phyloP scores from a whole-genome alignment of 2,797 vertebrate genomes.

The Synanceia verrucosa region DNA sequence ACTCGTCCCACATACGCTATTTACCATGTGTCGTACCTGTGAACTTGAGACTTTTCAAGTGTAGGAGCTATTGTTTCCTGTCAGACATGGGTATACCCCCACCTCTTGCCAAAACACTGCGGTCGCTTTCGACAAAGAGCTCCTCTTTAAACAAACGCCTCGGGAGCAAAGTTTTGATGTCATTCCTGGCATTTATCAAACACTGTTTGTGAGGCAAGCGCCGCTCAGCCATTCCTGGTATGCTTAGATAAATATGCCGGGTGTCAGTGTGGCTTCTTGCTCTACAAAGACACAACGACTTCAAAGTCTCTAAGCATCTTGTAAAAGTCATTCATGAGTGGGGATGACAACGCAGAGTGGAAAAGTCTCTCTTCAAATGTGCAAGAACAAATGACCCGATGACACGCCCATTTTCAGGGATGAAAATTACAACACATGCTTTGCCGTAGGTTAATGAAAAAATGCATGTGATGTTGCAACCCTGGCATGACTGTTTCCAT shows the following conservation, averaged over 20 bases:
- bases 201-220: conserved; percentile 14
- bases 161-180: conserved; percentile 54
- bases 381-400: conserved; percentile 5
- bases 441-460: conserved; percentile 4
- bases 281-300: conserved; percentile 48
- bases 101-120: conserved; percentile 44
- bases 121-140: conserved; percentile 32
- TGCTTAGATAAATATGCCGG: conserved; percentile 52
- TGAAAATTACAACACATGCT: conserved; percentile 25
- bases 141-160: conserved; percentile 61
- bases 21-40: conserved; percentile 66
- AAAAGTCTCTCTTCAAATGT: conserved; percentile 11
- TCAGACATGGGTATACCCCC: conserved; percentile 27
- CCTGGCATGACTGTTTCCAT: conserved; percentile 9
- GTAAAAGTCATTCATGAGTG: conserved; percentile 5
- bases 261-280: conserved; percentile 50
- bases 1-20: conserved; percentile 60
- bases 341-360: not conserved
- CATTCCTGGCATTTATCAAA: conserved; percentile 57
- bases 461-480: conserved; percentile 40
- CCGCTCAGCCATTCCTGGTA: conserved; percentile 55
- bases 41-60: conserved; percentile 68
- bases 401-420: conserved; percentile 6
- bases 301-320: conserved; percentile 58
- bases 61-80: conserved; percentile 64